Evolutionary conservation across 2,113 vertebrate species (phyloP).

Genomic region (Sterrhoptilus dennistouni): DNA sequence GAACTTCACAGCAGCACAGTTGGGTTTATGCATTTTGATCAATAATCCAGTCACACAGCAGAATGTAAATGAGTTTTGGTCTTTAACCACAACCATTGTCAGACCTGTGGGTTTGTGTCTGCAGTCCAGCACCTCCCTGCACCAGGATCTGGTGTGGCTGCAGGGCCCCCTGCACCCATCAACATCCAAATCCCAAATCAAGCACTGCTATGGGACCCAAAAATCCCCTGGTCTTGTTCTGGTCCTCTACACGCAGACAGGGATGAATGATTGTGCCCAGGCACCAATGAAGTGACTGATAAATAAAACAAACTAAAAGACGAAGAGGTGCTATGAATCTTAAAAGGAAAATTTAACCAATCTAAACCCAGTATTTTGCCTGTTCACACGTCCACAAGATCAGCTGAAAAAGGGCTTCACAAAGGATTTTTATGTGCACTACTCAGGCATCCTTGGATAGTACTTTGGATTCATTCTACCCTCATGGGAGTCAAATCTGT

Average conservation of each 20-base stretch:
- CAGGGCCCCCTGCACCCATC: not conserved
- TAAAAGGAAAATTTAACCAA: not conserved
- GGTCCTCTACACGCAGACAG: not conserved
- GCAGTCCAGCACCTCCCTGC: not conserved
- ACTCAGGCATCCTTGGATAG: not conserved
- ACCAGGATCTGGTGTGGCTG: fast-evolving
- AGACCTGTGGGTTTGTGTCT: not conserved
- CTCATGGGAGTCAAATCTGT: not conserved
- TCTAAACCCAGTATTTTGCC: not conserved
- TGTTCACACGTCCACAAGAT: not conserved
- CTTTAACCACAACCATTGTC: fast-evolving
- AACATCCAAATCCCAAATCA: not conserved
- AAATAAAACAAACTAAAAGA: not conserved
- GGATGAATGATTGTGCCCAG: not conserved
- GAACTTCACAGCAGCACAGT: not conserved
- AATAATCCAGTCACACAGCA: not conserved
- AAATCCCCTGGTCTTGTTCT: not conserved
- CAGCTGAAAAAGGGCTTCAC: not conserved
- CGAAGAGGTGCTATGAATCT: not conserved
- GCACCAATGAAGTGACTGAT: fast-evolving
- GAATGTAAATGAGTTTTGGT: not conserved
- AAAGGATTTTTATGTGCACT: not conserved
- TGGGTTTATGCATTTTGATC: not conserved
- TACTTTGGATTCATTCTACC: not conserved
- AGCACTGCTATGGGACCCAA: not conserved